Percentiles rank a stretch among this genome's conserved stretches.
These are phyloP conservation scores for Epizoanthus illoricatus DNA, from an alignment of 92 coral and sea anemone species.

Conservation along the genomic window DNA sequence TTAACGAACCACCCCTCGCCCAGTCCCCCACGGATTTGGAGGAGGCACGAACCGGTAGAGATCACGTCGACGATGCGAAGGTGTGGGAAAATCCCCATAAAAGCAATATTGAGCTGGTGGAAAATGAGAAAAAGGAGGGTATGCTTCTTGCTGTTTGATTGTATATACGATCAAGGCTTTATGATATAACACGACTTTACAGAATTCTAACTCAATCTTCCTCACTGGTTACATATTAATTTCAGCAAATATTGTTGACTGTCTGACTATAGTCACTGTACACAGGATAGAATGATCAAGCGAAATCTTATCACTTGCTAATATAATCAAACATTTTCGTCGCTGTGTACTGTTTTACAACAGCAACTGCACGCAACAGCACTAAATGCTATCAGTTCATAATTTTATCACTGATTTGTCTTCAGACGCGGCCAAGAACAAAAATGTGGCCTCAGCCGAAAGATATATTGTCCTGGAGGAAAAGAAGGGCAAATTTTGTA, in stretches of 20 bases:
- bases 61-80: neutral
- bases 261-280: too few species aligned
- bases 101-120: slow-evolving; percentile 1
- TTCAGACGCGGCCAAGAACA: slow-evolving; percentile 9
- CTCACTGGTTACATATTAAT: neutral
- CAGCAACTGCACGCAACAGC: neutral
- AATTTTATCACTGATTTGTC: neutral
- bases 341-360: neutral
- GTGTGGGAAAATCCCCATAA: neutral
- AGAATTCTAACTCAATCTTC: neutral
- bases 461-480: too few species aligned
- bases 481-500: too few species aligned
- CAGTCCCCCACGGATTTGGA: slow-evolving; percentile 70
- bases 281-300: too few species aligned
- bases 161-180: neutral
- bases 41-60: slow-evolving; percentile 11
- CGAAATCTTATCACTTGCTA: too few species aligned
- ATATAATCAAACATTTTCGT: neutral
- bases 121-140: slow-evolving; percentile 19
- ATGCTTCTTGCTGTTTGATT: neutral
- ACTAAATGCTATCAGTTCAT: neutral
- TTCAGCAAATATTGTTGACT: too few species aligned
- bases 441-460: slow-evolving; percentile 19
- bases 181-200: neutral
- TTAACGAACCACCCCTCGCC: slow-evolving; percentile 76